Evolutionary conservation across 1,140 invertebrate species (phyloP).

Genomic region (Copidosoma floridanum): DNA sequence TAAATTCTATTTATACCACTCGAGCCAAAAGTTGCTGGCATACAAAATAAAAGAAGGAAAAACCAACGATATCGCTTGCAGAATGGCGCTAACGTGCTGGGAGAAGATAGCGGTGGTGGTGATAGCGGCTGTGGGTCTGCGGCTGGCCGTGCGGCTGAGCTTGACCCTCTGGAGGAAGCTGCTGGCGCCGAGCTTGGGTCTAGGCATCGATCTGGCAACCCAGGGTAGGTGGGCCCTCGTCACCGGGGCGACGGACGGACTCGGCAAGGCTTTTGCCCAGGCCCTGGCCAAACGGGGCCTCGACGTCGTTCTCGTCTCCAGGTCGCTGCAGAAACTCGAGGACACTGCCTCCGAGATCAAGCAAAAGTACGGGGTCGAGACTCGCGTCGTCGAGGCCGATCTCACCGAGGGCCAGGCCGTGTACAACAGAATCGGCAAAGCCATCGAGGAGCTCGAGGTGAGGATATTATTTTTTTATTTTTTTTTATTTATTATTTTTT

Average conservation of each 20-base stretch:
- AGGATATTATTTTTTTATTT: too few species aligned
- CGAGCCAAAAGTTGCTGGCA: too few species aligned
- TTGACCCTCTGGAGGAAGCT: conserved; percentile 48
- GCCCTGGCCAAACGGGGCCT: conserved; percentile 78
- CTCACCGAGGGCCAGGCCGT: conserved; percentile 73
- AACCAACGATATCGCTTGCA: conserved; percentile 26
- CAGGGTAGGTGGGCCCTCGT: conserved; percentile 66
- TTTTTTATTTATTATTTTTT: too few species aligned
- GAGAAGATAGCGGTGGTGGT: conserved; percentile 48
- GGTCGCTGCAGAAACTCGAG: conserved; percentile 79
- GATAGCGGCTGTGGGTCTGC: conserved; percentile 41
- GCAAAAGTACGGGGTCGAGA: conserved; percentile 72
- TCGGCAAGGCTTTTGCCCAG: conserved; percentile 86
- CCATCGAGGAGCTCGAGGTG: conserved; percentile 74
- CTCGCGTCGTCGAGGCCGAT: conserved; percentile 80
- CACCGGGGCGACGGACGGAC: conserved; percentile 88
- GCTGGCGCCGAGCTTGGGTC: conserved; percentile 43
- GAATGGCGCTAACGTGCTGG: conserved; percentile 49
- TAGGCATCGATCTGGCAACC: conserved; percentile 42
- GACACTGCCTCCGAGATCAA: conserved; percentile 80
- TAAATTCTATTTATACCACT: too few species aligned
- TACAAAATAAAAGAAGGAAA: too few species aligned
- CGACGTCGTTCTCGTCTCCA: conserved; percentile 85
- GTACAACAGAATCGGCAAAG: conserved; percentile 74
- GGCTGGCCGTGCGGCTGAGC: conserved; percentile 38